A percentile compares a stretch with the other conserved stretches of the same genome.
Evolutionary conservation across 2,797 vertebrate species (phyloP).

Genomic region (Heliangelus exortis): DNA sequence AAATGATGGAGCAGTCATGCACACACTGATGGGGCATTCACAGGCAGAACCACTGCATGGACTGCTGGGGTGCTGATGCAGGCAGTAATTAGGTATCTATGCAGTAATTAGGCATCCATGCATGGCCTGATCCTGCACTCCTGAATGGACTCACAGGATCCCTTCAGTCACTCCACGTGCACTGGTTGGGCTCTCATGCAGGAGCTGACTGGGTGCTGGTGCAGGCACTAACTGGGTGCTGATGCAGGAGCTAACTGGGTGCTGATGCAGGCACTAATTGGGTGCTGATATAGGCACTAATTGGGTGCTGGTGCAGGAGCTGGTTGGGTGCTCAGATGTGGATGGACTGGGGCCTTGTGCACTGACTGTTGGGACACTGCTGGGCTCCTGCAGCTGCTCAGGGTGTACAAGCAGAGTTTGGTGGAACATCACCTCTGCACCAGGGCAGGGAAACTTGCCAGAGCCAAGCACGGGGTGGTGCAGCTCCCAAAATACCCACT

Average conservation of each 20-base stretch:
- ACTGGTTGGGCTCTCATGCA: fast-evolving
- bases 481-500: not conserved
- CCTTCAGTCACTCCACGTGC: fast-evolving
- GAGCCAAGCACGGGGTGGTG: not conserved
- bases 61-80: not conserved
- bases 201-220: not conserved
- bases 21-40: not conserved
- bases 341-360: not conserved
- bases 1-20: not conserved
- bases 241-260: too few relatives aligned
- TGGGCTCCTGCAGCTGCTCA: fast-evolving
- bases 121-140: not conserved
- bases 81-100: not conserved
- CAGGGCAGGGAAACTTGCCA: not conserved
- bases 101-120: not conserved
- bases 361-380: not conserved
- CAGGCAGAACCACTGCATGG: not conserved
- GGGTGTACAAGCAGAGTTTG: fast-evolving
- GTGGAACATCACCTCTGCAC: not conserved
- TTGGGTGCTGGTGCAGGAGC: not conserved
- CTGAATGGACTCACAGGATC: not conserved
- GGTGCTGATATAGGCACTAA: not conserved
- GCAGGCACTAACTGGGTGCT: not conserved
- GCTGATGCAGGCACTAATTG: not conserved
- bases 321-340: not conserved